Conservation (phyloP, 2,797 vertebrate genomes). For the Rhynchotus rufescens region DNA sequence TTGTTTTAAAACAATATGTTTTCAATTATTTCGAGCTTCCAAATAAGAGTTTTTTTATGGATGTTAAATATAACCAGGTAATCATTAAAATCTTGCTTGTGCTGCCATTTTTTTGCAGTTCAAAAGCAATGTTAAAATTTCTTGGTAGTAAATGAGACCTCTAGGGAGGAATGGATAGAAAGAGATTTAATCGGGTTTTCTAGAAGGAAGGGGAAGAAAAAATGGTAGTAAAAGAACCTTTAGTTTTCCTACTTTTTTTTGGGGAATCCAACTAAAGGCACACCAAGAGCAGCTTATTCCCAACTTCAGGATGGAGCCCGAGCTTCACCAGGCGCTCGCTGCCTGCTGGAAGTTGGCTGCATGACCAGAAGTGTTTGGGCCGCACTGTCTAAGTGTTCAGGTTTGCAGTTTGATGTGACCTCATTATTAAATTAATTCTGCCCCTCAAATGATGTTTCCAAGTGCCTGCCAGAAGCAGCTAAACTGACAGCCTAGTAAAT, state of each 20-base stretch:
- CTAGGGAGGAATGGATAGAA: slow-evolving; percentile 73
- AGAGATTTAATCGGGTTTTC: slow-evolving; percentile 66
- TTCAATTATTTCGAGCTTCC: slow-evolving; percentile 74
- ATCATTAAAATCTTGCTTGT: slow-evolving; percentile 79
- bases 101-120: slow-evolving; percentile 74
- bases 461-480: slow-evolving; percentile 49
- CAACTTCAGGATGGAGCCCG: background rate
- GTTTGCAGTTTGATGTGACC: slow-evolving; percentile 6
- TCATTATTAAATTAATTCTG: slow-evolving; percentile 67
- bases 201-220: background rate
- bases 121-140: slow-evolving; percentile 74
- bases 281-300: background rate
- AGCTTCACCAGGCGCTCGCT: background rate
- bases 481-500: slow-evolving; percentile 42
- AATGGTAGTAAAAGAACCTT: slow-evolving; percentile 1
- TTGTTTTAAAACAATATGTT: slow-evolving; percentile 78
- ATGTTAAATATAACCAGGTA: slow-evolving; percentile 78
- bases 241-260: slow-evolving; percentile 6
- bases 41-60: slow-evolving; percentile 70
- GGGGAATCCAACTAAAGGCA: slow-evolving; percentile 29
- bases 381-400: background rate
- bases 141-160: slow-evolving; percentile 80
- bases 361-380: background rate
- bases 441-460: slow-evolving; percentile 33
- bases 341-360: background rate